These are phyloP conservation scores for Drosophila auraria DNA, from an alignment of 1,140 invertebrate genomes.

Conservation along the genomic window DNA sequence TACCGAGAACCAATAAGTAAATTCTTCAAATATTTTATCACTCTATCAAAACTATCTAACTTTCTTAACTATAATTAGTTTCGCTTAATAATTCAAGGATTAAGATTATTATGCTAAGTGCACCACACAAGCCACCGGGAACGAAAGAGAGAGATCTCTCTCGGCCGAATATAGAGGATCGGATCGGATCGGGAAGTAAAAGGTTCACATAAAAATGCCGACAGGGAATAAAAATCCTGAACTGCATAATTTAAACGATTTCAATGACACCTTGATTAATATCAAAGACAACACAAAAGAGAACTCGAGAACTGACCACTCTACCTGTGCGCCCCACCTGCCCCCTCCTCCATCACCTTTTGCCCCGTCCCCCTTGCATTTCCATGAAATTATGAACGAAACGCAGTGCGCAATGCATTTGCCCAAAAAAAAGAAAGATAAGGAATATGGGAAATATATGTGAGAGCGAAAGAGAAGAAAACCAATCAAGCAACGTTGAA, in stretches of 20 bases:
- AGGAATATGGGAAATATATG: constrained; percentile 52
- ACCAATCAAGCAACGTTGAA: constrained; percentile 80
- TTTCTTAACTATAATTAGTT: not conserved
- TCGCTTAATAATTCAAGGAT: not conserved
- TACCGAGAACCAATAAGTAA: no score
- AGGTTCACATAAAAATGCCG: constrained; percentile 70
- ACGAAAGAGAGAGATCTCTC: constrained; percentile 10
- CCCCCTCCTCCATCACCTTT: not conserved
- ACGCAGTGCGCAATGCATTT: constrained; percentile 72
- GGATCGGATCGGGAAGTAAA: constrained; percentile 30
- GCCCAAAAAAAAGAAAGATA: constrained; percentile 70
- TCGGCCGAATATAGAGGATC: not conserved
- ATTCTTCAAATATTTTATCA: not conserved
- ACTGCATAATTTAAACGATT: constrained; percentile 84
- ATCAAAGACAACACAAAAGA: constrained; percentile 73
- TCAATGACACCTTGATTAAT: constrained; percentile 85
- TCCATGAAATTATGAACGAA: constrained; percentile 83
- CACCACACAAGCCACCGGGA: not conserved
- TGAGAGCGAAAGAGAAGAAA: constrained; percentile 48
- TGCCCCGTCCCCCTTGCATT: constrained; percentile 37
- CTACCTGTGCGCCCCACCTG: constrained; percentile 16
- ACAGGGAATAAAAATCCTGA: constrained; percentile 69
- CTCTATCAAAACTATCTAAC: not conserved
- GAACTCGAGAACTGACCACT: constrained; percentile 51
- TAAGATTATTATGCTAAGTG: constrained; percentile 12